Conservation (phyloP, 2,113 vertebrate species). For the Silurus meridionalis region DNA sequence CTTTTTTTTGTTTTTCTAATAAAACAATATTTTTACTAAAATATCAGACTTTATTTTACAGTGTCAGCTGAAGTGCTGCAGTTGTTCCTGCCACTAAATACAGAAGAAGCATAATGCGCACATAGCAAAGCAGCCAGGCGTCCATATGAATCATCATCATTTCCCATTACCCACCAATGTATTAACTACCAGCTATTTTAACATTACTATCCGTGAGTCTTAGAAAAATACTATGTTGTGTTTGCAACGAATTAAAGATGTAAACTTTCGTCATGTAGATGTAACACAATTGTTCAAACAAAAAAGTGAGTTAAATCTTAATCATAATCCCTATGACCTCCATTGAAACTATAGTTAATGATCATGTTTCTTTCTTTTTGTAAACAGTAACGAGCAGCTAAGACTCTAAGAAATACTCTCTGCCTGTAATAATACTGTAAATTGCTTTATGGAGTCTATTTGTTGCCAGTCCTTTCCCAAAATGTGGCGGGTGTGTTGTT, state of each 20-base stretch:
- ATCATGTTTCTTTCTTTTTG: conserved; percentile 42
- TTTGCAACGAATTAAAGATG: conserved; percentile 25
- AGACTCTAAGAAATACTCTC: neutral
- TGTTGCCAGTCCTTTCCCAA: neutral
- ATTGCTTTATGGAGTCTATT: neutral
- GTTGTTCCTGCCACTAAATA: conserved; percentile 53
- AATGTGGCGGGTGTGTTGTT: neutral
- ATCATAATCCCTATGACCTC: conserved; percentile 40
- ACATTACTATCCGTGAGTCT: conserved; percentile 45
- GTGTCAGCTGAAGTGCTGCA: conserved; percentile 30
- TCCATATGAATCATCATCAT: conserved; percentile 56
- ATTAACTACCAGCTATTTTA: conserved; percentile 47
- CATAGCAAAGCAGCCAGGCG: conserved; percentile 53
- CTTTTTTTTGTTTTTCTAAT: conserved; percentile 63
- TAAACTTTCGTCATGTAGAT: conserved; percentile 3
- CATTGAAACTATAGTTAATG: conserved; percentile 46
- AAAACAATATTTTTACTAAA: conserved; percentile 59
- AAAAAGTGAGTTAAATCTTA: conserved; percentile 53
- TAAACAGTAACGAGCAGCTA: conserved; percentile 54
- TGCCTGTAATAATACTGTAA: conserved; percentile 3
- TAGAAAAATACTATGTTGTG: conserved; percentile 13
- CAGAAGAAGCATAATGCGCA: conserved; percentile 52
- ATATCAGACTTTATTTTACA: conserved; percentile 41
- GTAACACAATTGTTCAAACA: conserved; percentile 46
- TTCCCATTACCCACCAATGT: conserved; percentile 48